phyloP scores from a whole-genome alignment of 2,797 vertebrate genomes.

The Urosaurus nigricauda region DNA sequence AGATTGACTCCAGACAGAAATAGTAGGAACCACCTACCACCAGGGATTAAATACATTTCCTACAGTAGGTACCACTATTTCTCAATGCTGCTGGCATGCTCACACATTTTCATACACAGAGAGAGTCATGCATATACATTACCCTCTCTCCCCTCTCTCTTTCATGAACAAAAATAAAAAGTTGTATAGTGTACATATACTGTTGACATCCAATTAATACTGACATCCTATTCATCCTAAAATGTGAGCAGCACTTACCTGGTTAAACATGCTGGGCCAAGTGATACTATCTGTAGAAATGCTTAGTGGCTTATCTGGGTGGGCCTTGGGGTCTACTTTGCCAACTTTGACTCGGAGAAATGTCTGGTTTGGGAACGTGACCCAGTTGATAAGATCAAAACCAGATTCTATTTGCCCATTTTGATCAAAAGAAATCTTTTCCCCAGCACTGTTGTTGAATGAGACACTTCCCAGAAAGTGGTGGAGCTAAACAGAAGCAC shows the following conservation, averaged over 20 bases:
- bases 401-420: neutral
- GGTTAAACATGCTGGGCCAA: neutral
- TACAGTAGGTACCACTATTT: no score
- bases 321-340: neutral
- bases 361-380: neutral
- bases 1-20: no score
- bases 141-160: no score
- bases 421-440: constrained; percentile 3
- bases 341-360: neutral
- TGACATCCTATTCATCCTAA: neutral
- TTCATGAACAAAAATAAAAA: no score
- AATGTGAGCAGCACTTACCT: neutral
- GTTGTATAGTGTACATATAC: no score
- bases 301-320: neutral
- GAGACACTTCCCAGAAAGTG: constrained; percentile 2
- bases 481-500: neutral
- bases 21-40: no score
- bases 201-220: no score
- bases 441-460: constrained; percentile 11
- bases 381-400: constrained; percentile 16
- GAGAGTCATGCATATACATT: no score
- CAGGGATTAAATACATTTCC: no score
- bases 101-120: no score
- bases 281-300: neutral
- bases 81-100: no score